phyloP scores from a whole-genome alignment of 2,888 invertebrate species.

The Lysandra coridon region DNA sequence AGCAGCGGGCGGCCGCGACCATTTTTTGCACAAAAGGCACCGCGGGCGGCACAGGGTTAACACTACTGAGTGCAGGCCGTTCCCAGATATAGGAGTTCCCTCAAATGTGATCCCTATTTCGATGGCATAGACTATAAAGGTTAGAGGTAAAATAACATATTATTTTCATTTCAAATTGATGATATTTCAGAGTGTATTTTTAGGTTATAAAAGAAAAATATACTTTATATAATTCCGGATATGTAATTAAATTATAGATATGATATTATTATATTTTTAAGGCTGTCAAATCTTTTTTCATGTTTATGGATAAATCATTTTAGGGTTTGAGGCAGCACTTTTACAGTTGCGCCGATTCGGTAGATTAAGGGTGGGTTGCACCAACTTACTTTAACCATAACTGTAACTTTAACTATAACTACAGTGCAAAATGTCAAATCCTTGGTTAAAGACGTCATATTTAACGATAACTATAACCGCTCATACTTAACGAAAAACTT shows the following conservation, averaged over 20 bases:
- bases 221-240: neutral
- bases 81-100: neutral
- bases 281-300: neutral
- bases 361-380: neutral
- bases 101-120: neutral
- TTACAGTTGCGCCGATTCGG: conserved; percentile 4
- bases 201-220: conserved; percentile 3
- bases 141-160: neutral
- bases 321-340: neutral
- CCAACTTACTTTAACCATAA: too few relatives aligned
- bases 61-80: neutral
- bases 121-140: neutral
- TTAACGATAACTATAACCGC: too few relatives aligned
- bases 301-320: neutral
- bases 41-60: conserved; percentile 33
- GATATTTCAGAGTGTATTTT: neutral
- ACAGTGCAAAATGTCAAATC: neutral
- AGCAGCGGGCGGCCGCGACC: conserved; percentile 65
- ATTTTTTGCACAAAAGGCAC: conserved; percentile 55
- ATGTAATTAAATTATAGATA: neutral
- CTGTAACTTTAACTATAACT: too few relatives aligned
- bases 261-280: neutral
- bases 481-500: too few relatives aligned
- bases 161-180: conserved; percentile 1
- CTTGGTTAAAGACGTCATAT: too few relatives aligned